Evolutionary conservation across 2,113 vertebrate genomes (phyloP).

Genomic region (Dasyprocta punctata): DNA sequence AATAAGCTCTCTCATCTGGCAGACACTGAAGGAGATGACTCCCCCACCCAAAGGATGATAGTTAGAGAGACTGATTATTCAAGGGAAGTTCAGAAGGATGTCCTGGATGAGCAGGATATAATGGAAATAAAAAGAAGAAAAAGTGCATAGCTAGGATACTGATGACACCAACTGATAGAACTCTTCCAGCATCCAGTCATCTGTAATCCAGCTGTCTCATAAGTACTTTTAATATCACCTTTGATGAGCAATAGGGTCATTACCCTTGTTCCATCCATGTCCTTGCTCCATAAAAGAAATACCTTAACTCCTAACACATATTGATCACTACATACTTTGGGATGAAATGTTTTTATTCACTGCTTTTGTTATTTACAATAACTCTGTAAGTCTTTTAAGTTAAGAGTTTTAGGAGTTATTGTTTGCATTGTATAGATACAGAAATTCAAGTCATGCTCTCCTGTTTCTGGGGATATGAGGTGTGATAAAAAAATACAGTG

Average conservation of each 20-base stretch:
- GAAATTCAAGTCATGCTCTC: neutral
- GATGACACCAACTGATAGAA: neutral
- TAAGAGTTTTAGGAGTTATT: slow-evolving; percentile 17
- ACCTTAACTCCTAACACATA: neutral
- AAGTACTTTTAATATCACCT: slow-evolving; percentile 11
- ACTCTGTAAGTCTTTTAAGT: neutral
- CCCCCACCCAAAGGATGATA: slow-evolving; percentile 44
- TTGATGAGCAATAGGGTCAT: neutral
- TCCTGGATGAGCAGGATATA: neutral
- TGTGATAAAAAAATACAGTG: neutral
- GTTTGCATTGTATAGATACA: neutral
- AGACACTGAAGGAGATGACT: slow-evolving; percentile 62
- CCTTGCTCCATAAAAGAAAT: neutral
- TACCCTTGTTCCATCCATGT: neutral
- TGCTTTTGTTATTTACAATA: neutral
- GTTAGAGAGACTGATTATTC: slow-evolving; percentile 48
- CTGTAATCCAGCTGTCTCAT: neutral
- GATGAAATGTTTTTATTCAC: neutral
- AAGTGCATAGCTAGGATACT: neutral
- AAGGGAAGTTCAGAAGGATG: slow-evolving; percentile 27
- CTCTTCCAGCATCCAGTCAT: neutral
- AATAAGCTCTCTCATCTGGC: slow-evolving; percentile 63
- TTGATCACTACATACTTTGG: neutral
- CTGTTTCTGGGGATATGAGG: neutral
- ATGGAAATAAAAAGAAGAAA: neutral